A percentile compares a stretch with the other conserved stretches of the same genome.
Evolutionary conservation across 2,888 invertebrate genomes (phyloP).

Genomic region (Myopa testacea): DNA sequence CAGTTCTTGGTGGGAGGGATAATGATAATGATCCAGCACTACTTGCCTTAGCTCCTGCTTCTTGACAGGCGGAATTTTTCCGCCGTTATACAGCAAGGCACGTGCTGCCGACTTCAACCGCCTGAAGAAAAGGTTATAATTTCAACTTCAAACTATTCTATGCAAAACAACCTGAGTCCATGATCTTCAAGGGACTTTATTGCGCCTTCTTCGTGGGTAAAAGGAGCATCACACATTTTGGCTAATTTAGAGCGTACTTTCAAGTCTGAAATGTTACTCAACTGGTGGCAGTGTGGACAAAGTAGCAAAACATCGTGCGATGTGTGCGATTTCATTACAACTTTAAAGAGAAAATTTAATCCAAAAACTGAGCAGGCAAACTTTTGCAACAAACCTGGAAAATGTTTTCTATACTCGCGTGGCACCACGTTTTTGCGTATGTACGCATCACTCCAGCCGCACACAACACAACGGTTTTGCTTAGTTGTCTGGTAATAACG

Average conservation of each 20-base stretch:
- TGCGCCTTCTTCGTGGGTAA: slow-evolving; percentile 64
- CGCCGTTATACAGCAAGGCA: slow-evolving; percentile 69
- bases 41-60: slow-evolving; percentile 69
- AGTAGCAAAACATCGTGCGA: slow-evolving; percentile 84
- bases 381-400: slow-evolving; percentile 71
- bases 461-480: slow-evolving; percentile 83
- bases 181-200: slow-evolving; percentile 66
- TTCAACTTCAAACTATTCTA: slow-evolving; percentile 1
- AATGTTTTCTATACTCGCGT: slow-evolving; percentile 82
- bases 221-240: slow-evolving; percentile 74
- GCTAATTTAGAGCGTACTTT: slow-evolving; percentile 73
- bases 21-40: slow-evolving; percentile 72
- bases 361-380: neutral
- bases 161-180: slow-evolving; percentile 54
- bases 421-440: slow-evolving; percentile 86
- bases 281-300: slow-evolving; percentile 79
- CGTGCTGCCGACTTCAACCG: slow-evolving; percentile 74
- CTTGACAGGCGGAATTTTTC: slow-evolving; percentile 71
- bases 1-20: slow-evolving; percentile 66
- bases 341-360: slow-evolving; percentile 64
- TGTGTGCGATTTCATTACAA: slow-evolving; percentile 82
- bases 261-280: slow-evolving; percentile 76
- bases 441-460: slow-evolving; percentile 76
- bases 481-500: slow-evolving; percentile 79
- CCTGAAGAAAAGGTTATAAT: slow-evolving; percentile 56